These are phyloP conservation scores for Netelia inedita DNA, from an alignment of 2,888 invertebrate genomes.

Conservation along the genomic window DNA sequence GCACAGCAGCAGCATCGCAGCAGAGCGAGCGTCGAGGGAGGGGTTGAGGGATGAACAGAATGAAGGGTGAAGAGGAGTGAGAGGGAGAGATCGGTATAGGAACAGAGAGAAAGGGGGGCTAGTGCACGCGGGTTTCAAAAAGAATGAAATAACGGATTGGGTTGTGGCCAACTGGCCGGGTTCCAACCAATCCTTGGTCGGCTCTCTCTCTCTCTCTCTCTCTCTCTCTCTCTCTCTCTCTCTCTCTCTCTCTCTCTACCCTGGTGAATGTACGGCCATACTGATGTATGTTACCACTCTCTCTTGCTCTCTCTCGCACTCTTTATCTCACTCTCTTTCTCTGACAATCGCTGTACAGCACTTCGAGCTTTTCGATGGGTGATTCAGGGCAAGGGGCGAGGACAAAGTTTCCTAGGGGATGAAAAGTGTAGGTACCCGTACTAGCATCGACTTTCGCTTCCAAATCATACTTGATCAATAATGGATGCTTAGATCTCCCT, in stretches of 20 bases:
- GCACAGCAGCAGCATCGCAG: slow-evolving; percentile 51
- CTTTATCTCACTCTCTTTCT: slow-evolving; percentile 29
- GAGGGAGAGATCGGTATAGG: slow-evolving; percentile 62
- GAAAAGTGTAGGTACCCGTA: slow-evolving; percentile 52
- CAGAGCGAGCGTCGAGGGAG: slow-evolving; percentile 33
- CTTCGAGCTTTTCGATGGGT: slow-evolving; percentile 37
- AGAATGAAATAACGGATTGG: slow-evolving; percentile 85
- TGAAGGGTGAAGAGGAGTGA: slow-evolving; percentile 68
- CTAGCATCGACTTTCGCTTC: slow-evolving; percentile 77
- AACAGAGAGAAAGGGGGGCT: slow-evolving; percentile 63
- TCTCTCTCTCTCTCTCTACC: not conserved
- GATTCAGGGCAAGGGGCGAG: not conserved
- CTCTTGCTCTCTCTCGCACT: slow-evolving; percentile 21
- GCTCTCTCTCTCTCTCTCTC: slow-evolving; percentile 28
- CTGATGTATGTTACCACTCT: slow-evolving; percentile 76
- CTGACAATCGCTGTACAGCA: slow-evolving; percentile 48
- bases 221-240: slow-evolving; percentile 54
- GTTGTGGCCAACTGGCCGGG: slow-evolving; percentile 83
- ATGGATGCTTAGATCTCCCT: slow-evolving; percentile 64
- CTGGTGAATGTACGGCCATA: slow-evolving; percentile 77
- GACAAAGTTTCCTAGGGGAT: slow-evolving; percentile 18
- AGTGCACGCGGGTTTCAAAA: slow-evolving; percentile 80
- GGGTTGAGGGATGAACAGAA: slow-evolving; percentile 31
- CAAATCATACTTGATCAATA: slow-evolving; percentile 78
- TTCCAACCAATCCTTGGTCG: slow-evolving; percentile 84